Evolutionary conservation across 2,888 invertebrate species (phyloP), one percentile per base, ranked within the genome.

Genomic region (Leuctra nigra): DNA sequence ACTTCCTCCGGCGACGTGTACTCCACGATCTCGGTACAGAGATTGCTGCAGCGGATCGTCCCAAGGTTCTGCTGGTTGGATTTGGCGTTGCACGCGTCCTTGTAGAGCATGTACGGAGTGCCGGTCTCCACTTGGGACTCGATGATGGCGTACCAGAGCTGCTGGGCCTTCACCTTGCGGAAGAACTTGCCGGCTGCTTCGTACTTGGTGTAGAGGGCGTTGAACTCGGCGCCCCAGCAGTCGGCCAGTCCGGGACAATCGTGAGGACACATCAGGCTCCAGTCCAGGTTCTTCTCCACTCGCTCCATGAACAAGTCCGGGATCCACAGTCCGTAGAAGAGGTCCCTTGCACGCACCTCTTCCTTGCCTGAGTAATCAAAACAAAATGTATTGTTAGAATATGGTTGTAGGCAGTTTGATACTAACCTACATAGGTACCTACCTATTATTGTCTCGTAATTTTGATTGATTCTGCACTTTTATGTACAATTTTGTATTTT

Each of bases 31-130:
- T 99, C 99, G 0, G 99, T 98, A 70, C 98, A 99, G 35, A 99
- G 77, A 72, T 99, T 99, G 66, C 95, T 94, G 72, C 96, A 93
- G 73, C 95, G 96, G 64, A 99, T 99, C 1, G 98, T 98, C 13
- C 99, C 99, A 57, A 99, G 75, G 74, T 99, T 97, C 72, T 98
- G 88, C 68, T 99, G 99, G 72, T 99, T 99, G 59, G 93, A 93
- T 75, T 99, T 99, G 1, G 88, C 76, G 69, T 99, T 99, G 69
- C 98, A 97, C 2, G 94, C 83, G 74, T 99, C 99, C 74, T 94
- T 94, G 69, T 92, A 94, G 1, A 93, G 73, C 93, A 99, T 97
- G 71, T 94, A 99, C 0, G 99, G 99, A 3, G 92, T 94, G 13
- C 98, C 99, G 1, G 98, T 98, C 78, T 99, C 99, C 2, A 94